Conservation (phyloP, 2,888 invertebrate species). For the Oscheius sp. region DNA sequence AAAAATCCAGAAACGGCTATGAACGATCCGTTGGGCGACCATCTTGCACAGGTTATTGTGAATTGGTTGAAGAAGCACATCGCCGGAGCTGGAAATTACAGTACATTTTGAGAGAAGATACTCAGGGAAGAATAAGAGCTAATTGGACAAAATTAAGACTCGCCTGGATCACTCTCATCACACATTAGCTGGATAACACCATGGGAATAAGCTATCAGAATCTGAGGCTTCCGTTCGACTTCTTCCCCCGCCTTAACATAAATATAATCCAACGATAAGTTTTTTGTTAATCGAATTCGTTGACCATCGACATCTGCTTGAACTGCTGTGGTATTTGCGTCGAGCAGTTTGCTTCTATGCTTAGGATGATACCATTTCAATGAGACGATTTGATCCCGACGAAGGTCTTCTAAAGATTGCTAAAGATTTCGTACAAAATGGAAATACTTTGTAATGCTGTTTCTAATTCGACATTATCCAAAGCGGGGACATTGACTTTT, state of each 20-base stretch:
- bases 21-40: conserved; percentile 89
- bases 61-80: conserved; percentile 83
- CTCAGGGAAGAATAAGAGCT: background rate
- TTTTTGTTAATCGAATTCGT: conserved; percentile 9
- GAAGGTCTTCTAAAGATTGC: conserved; percentile 36
- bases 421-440: background rate
- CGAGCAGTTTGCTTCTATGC: conserved; percentile 20
- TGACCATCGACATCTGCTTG: conserved; percentile 15
- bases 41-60: conserved; percentile 82
- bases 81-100: conserved; percentile 78
- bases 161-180: conserved; percentile 85
- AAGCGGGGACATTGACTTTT: conserved; percentile 78
- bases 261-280: background rate
- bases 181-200: conserved; percentile 89
- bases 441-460: conserved; percentile 72
- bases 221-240: conserved; percentile 14
- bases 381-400: conserved; percentile 41
- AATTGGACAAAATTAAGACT: conserved; percentile 35
- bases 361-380: conserved; percentile 43
- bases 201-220: conserved; percentile 87
- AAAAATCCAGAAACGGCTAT: conserved; percentile 85
- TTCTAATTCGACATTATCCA: conserved; percentile 66
- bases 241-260: conserved; percentile 7
- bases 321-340: conserved; percentile 19
- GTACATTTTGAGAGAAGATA: background rate